Evolutionary conservation across 2,113 vertebrate genomes (phyloP).

Genomic region (Helogale parvula): DNA sequence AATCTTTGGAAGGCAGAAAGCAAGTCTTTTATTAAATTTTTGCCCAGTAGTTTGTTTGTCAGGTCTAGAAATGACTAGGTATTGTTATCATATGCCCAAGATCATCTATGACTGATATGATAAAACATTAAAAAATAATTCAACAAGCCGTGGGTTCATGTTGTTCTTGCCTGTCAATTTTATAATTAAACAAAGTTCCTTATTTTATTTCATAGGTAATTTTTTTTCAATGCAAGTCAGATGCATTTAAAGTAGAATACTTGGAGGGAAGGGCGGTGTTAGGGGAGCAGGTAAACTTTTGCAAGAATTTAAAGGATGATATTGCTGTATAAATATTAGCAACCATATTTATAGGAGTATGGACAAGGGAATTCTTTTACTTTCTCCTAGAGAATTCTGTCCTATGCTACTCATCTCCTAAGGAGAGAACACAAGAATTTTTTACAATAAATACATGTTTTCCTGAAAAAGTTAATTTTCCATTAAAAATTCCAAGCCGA

Average conservation of each 20-base stretch:
- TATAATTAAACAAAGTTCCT: background rate
- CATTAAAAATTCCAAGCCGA: background rate
- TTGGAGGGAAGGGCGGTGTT: background rate
- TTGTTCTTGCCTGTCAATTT: conserved; percentile 44
- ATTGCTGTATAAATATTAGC: background rate
- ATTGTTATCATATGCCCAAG: conserved; percentile 46
- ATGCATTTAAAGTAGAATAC: background rate
- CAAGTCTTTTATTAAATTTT: conserved; percentile 73
- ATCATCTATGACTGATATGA: conserved; percentile 37
- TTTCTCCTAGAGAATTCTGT: conserved; percentile 22
- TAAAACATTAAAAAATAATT: conserved; percentile 54
- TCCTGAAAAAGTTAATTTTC: background rate
- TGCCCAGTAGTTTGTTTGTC: conserved; percentile 62
- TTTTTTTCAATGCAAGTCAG: background rate
- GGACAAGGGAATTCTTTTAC: background rate
- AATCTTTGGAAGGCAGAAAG: conserved; percentile 57
- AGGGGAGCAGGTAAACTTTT: background rate
- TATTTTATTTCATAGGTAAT: conserved; percentile 1
- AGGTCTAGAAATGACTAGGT: conserved; percentile 64
- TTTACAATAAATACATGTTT: background rate
- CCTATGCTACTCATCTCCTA: background rate
- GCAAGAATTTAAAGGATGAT: background rate
- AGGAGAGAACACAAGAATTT: background rate
- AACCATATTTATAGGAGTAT: background rate
- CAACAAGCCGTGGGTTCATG: background rate